These are phyloP conservation scores for Agelas oroides DNA, from an alignment of 37 sponge, comb jelly and placozoan genomes.

Conservation along the genomic window DNA sequence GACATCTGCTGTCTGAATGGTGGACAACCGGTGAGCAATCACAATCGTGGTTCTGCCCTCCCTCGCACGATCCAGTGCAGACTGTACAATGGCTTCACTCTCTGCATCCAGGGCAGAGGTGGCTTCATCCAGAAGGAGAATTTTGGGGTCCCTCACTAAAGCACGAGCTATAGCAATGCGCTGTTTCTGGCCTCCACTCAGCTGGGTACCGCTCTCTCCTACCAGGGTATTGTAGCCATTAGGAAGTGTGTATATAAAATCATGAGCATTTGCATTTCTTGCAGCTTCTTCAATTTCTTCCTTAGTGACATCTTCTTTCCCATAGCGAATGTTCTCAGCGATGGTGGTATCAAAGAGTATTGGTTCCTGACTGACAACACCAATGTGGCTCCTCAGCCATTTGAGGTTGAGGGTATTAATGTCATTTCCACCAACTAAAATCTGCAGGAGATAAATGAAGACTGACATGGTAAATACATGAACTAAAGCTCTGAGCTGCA, in stretches of 20 bases:
- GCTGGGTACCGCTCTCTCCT: slow-evolving; percentile 85
- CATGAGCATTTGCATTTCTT: slow-evolving; percentile 80
- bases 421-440: slow-evolving; percentile 78
- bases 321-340: slow-evolving; percentile 89
- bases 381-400: slow-evolving; percentile 90
- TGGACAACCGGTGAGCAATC: slow-evolving; percentile 88
- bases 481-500: background rate
- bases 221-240: slow-evolving; percentile 87
- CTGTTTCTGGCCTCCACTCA: slow-evolving; percentile 94
- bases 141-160: slow-evolving; percentile 81
- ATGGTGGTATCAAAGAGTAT: slow-evolving; percentile 93
- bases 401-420: slow-evolving; percentile 72
- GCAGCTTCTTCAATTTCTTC: slow-evolving; percentile 82
- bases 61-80: slow-evolving; percentile 84
- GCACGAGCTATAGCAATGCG: slow-evolving; percentile 93
- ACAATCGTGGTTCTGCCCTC: slow-evolving; percentile 89
- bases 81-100: slow-evolving; percentile 90
- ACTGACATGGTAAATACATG: too few relatives aligned
- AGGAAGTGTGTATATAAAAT: slow-evolving; percentile 80
- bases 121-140: slow-evolving; percentile 92
- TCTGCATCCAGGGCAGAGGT: slow-evolving; percentile 94
- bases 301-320: slow-evolving; percentile 65
- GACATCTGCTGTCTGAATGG: slow-evolving; percentile 83
- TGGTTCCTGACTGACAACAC: slow-evolving; percentile 95
- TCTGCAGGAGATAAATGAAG: slow-evolving; percentile 20